phyloP scores from a whole-genome alignment of 2,113 vertebrate species.

The Oriolus oriolus region DNA sequence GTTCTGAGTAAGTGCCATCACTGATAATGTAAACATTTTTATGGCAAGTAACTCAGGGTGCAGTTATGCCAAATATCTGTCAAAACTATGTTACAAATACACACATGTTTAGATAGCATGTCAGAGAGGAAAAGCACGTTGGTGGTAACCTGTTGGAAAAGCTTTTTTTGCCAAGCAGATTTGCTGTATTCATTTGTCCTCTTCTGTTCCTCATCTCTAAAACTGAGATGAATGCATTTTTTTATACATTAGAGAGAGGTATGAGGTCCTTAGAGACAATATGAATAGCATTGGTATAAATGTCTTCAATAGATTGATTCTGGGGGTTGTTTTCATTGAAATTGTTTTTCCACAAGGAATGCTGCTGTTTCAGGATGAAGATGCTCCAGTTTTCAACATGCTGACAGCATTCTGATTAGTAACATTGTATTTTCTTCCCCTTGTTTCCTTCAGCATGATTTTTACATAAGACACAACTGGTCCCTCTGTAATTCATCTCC shows the following conservation, averaged over 20 bases:
- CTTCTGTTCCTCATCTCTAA: neutral
- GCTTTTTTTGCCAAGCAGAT: neutral
- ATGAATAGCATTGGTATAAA: neutral
- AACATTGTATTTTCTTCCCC: neutral
- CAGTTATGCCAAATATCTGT: neutral
- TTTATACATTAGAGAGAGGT: neutral
- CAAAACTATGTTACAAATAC: neutral
- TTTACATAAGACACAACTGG: neutral
- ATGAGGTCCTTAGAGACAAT: neutral
- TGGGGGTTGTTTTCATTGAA: neutral
- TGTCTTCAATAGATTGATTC: neutral
- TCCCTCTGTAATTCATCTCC: neutral
- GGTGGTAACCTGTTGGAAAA: neutral
- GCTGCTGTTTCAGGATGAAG: neutral
- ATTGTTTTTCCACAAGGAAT: neutral
- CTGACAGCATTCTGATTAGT: neutral
- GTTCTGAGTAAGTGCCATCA: neutral
- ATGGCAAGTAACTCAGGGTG: neutral
- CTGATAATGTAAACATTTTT: neutral
- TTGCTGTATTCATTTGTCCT: neutral
- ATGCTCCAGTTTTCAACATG: neutral
- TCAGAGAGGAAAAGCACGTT: neutral
- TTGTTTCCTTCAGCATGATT: neutral
- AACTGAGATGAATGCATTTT: neutral
- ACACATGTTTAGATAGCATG: rapidly evolving